Evolutionary conservation across 2,888 invertebrate genomes (phyloP).

Genomic region (Drosophila meridionalis): DNA sequence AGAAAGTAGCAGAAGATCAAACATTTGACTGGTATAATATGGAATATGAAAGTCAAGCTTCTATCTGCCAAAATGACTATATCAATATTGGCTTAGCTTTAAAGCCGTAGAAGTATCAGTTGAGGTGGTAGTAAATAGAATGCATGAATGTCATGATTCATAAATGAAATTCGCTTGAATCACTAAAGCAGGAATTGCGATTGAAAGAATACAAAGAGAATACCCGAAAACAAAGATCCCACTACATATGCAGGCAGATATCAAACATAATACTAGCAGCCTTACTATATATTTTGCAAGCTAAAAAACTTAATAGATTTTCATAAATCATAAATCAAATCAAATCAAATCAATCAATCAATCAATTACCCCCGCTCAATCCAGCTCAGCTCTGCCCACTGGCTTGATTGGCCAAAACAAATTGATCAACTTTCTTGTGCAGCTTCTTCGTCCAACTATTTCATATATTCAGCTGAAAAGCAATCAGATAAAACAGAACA

Average conservation of each 20-base stretch:
- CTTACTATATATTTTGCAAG: too few species aligned
- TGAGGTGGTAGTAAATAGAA: too few species aligned
- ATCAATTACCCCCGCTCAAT: background rate
- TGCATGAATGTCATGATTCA: background rate
- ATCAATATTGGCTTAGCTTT: background rate
- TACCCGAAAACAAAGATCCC: too few species aligned
- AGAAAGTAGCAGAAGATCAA: background rate
- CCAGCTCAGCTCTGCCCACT: background rate
- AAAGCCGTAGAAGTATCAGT: background rate
- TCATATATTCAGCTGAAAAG: background rate
- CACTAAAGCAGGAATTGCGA: background rate
- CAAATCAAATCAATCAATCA: background rate
- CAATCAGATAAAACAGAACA: constrained; percentile 6
- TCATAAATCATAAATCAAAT: background rate
- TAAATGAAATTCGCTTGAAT: background rate
- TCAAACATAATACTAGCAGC: too few species aligned
- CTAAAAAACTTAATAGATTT: background rate
- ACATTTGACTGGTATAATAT: background rate
- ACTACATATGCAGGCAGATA: too few species aligned
- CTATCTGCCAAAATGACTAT: background rate
- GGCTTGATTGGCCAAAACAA: background rate
- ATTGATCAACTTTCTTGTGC: background rate
- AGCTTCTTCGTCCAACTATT: background rate
- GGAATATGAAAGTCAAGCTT: background rate
- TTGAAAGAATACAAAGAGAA: background rate